Evolutionary conservation across 2,113 vertebrate species (phyloP), one percentile per base, ranked within the genome.

Genomic region (Mandrillus leucophaeus): DNA sequence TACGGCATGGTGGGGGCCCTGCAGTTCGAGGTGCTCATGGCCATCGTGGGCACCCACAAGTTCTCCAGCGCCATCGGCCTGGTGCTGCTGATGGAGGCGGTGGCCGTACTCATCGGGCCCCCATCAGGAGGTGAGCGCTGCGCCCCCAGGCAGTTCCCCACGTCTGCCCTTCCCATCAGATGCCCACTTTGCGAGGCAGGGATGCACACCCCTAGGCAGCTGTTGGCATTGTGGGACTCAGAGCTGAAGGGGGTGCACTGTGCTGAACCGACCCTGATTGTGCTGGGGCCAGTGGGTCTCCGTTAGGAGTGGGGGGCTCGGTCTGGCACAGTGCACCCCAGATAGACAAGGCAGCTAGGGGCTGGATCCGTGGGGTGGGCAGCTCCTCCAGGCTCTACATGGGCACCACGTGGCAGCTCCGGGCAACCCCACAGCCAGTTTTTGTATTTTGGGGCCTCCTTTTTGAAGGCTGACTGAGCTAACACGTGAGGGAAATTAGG

Each of bases 1-100:
- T 99, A 99, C 0, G 99, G 99, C 89, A 99, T 99, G 99, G 99
- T 99, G 98, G 99, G 99, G 1, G 99, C 99, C 5, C 99, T 99
- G 95, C 99, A 99, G 98, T 99, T 99, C 87, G 99, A 99, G 98
- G 99, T 99, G 93, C 99, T 99, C 89, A 99, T 99, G 99, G 97
- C 99, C n/a, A 99, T 99, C 0, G 99, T 99, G 90, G 99, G 99
- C 23, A 99, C 99, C 0, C 98, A 99, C 78, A 99, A 99, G 97
- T 99, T 99, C 98, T 99, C 99, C 98, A 99, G 99, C 6, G 99
- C 99, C 94, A 99, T 99, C 0, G 99, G 99, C 75, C 99, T 99
- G 23, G 99, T 99, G 66, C 99, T 99, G 94, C 98, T 99, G 94
- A 98, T 99, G 88, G 99, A 99, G 98, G 99, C 99, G 32, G 45